Conservation (phyloP, 92 coral and sea anemone genomes). For the Blastomussa wellsi region DNA sequence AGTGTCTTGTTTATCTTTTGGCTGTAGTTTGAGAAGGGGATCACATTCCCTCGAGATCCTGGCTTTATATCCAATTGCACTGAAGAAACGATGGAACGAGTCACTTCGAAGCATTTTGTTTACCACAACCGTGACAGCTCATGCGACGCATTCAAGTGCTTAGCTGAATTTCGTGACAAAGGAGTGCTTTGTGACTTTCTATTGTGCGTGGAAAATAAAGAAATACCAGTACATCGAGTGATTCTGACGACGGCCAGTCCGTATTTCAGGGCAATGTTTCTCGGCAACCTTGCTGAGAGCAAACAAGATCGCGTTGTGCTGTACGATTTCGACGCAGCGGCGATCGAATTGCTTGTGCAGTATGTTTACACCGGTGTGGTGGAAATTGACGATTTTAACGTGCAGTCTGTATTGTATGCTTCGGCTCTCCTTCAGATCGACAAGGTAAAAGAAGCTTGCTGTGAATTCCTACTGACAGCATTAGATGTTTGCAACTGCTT, state of each 20-base stretch:
- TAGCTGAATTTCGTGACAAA: slow-evolving; percentile 60
- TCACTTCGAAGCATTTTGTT: not conserved
- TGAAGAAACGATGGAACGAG: not conserved
- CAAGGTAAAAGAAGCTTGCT: slow-evolving; percentile 63
- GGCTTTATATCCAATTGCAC: not conserved
- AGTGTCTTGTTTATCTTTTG: not conserved
- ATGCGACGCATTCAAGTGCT: slow-evolving; percentile 53
- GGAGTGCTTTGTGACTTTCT: slow-evolving; percentile 82
- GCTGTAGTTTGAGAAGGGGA: not conserved
- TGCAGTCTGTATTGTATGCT: slow-evolving; percentile 67
- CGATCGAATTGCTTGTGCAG: slow-evolving; percentile 58
- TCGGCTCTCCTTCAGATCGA: slow-evolving; percentile 70
- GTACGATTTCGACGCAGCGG: slow-evolving; percentile 57
- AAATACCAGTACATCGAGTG: slow-evolving; percentile 77
- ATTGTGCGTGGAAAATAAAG: slow-evolving; percentile 65
- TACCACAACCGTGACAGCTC: slow-evolving; percentile 41
- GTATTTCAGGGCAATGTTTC: slow-evolving; percentile 85
- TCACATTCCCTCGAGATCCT: not conserved
- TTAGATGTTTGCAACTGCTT: slow-evolving; percentile 65
- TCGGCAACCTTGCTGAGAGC: slow-evolving; percentile 75
- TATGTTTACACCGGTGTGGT: slow-evolving; percentile 68
- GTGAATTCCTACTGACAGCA: slow-evolving; percentile 61
- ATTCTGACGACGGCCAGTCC: slow-evolving; percentile 86
- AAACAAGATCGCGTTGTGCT: slow-evolving; percentile 49
- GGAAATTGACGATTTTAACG: slow-evolving; percentile 64